Evolutionary conservation across 2,888 invertebrate species (phyloP).

Genomic region (Drosophila neotestacea): DNA sequence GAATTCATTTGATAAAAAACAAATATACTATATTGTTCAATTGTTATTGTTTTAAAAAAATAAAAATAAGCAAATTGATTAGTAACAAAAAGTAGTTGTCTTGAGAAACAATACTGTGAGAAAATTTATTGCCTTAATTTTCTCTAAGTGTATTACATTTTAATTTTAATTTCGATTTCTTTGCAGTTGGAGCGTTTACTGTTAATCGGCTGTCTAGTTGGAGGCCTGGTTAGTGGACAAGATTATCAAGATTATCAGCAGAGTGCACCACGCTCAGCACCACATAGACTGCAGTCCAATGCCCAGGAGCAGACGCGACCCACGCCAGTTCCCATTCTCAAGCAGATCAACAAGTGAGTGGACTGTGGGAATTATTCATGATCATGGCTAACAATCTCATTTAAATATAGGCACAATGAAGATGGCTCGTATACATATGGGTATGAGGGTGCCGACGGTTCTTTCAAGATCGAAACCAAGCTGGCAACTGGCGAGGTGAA

Average conservation of each 20-base stretch:
- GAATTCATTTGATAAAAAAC: too few species aligned
- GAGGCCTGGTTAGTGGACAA: conserved; percentile 75
- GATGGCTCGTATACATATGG: conserved; percentile 96
- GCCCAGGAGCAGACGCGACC: conserved; percentile 78
- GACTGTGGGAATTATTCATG: neutral
- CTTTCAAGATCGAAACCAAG: conserved; percentile 96
- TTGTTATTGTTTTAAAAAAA: too few species aligned
- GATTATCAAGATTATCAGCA: conserved; percentile 85
- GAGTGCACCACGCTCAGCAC: conserved; percentile 81
- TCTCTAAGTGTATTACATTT: neutral
- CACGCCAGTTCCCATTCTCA: conserved; percentile 91
- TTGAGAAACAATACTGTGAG: too few species aligned
- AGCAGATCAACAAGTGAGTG: conserved; percentile 92
- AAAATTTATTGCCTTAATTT: too few species aligned
- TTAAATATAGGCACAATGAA: conserved; percentile 91
- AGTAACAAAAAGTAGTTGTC: too few species aligned
- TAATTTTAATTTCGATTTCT: neutral
- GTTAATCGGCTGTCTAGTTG: conserved; percentile 70
- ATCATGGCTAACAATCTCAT: neutral
- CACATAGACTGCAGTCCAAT: conserved; percentile 79
- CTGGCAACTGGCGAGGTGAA: conserved; percentile 92
- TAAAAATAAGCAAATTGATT: too few species aligned
- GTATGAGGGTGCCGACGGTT: conserved; percentile 94
- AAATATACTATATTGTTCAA: too few species aligned
- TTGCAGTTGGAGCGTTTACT: conserved; percentile 77